Percentiles rank a stretch among this genome's conserved stretches.
Conservation (phyloP, 2,113 vertebrate species). For the Peromyscus californicus region DNA sequence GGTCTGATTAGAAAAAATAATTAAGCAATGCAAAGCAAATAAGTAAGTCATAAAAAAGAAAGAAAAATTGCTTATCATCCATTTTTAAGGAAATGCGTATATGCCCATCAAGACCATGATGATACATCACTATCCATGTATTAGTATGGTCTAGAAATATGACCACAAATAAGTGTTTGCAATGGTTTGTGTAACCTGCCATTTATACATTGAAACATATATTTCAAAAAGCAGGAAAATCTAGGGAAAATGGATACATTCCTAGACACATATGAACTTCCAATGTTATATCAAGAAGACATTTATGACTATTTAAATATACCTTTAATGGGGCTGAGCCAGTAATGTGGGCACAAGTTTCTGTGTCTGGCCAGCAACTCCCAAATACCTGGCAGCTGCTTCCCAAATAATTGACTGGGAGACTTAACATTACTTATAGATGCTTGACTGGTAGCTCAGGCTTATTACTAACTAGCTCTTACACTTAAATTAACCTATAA, state of each 20-base stretch:
- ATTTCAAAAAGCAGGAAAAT: neutral
- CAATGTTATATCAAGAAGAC: neutral
- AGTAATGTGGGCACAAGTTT: neutral
- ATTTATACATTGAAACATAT: neutral
- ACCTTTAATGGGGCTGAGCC: neutral
- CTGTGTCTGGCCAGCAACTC: no score
- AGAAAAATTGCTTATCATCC: neutral
- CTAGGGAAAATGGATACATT: neutral
- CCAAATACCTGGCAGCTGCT: no score
- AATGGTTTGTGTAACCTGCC: neutral
- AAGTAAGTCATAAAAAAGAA: neutral
- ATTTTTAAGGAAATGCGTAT: neutral
- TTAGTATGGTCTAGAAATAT: neutral
- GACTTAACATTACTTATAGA: no score
- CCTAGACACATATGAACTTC: neutral
- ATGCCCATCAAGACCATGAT: neutral
- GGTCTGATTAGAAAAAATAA: neutral
- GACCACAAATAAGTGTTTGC: neutral
- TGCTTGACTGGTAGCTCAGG: no score
- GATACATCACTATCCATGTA: neutral
- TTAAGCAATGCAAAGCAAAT: neutral
- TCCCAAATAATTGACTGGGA: no score
- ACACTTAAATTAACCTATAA: no score
- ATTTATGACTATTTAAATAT: neutral
- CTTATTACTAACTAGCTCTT: no score